Evolutionary conservation across 2,113 vertebrate species (phyloP).

Genomic region (Astatotilapia flaviijosephi): DNA sequence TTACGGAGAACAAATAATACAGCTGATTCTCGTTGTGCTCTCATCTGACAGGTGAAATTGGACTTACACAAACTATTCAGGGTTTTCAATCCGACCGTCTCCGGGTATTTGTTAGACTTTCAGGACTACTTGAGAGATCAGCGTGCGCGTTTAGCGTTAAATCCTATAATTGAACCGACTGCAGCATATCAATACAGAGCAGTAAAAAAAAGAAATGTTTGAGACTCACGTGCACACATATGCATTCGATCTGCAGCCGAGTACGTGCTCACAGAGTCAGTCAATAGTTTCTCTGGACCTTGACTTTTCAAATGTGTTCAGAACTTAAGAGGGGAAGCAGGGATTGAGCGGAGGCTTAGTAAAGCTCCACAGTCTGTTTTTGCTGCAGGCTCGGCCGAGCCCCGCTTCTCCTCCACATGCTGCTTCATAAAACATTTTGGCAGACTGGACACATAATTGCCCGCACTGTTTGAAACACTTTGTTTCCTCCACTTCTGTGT

Average conservation of each 20-base stretch:
- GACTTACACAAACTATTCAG: neutral
- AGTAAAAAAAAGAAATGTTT: neutral
- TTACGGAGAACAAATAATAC: neutral
- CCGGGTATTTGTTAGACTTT: neutral
- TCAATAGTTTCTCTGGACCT: conserved; percentile 6
- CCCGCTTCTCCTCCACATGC: neutral
- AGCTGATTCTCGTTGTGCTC: neutral
- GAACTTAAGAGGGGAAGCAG: conserved; percentile 9
- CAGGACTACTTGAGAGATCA: neutral
- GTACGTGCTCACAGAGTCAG: neutral
- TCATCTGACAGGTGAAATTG: neutral
- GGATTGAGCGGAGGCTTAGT: conserved; percentile 4
- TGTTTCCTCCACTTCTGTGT: neutral
- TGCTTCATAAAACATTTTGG: neutral
- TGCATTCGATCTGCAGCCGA: neutral
- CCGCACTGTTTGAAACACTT: neutral
- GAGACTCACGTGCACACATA: neutral
- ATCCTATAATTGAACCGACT: neutral
- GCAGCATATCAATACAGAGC: neutral
- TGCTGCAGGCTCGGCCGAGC: neutral
- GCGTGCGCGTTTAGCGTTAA: rapidly evolving
- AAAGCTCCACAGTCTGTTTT: neutral
- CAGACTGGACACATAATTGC: neutral
- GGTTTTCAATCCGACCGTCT: neutral
- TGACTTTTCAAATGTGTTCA: neutral